These are phyloP conservation scores for Eristalis intricaria DNA, from an alignment of 2,888 invertebrate genomes.

Conservation along the genomic window DNA sequence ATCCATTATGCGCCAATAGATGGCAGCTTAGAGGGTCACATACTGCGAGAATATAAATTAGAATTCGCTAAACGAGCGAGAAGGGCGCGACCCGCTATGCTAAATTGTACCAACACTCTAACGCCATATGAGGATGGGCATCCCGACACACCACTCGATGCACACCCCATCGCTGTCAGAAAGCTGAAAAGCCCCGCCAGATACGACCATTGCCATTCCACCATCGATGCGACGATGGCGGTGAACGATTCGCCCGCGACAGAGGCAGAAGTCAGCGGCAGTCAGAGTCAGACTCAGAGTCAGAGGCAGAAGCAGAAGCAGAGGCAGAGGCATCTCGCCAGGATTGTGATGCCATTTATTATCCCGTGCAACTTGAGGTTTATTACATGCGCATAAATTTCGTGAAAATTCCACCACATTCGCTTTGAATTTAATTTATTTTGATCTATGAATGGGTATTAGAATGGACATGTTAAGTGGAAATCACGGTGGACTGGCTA, in stretches of 20 bases:
- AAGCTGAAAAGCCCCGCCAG: constrained; percentile 24
- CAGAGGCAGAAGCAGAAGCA: neutral
- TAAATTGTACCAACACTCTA: constrained; percentile 60
- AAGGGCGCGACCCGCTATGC: constrained; percentile 67
- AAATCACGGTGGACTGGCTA: constrained; percentile 57
- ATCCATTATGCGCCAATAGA: constrained; percentile 51
- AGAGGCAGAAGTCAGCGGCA: constrained; percentile 2
- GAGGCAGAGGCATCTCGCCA: constrained; percentile 14
- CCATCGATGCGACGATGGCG: neutral
- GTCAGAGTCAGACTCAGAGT: neutral
- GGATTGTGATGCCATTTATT: constrained; percentile 71
- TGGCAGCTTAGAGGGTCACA: constrained; percentile 65
- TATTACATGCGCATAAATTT: constrained; percentile 79
- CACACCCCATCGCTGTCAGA: constrained; percentile 33
- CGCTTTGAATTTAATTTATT: constrained; percentile 71
- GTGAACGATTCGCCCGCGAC: constrained; percentile 37
- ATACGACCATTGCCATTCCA: constrained; percentile 25
- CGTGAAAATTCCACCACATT: constrained; percentile 72
- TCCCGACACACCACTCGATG: neutral
- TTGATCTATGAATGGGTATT: constrained; percentile 72
- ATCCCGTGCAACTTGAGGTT: constrained; percentile 74
- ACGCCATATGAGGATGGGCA: constrained; percentile 47
- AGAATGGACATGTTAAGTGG: constrained; percentile 72
- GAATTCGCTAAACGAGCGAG: constrained; percentile 62
- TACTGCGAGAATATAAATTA: constrained; percentile 66